These are phyloP conservation scores for Echinops telfairi DNA, from an alignment of 2,113 vertebrate genomes.

Conservation along the genomic window DNA sequence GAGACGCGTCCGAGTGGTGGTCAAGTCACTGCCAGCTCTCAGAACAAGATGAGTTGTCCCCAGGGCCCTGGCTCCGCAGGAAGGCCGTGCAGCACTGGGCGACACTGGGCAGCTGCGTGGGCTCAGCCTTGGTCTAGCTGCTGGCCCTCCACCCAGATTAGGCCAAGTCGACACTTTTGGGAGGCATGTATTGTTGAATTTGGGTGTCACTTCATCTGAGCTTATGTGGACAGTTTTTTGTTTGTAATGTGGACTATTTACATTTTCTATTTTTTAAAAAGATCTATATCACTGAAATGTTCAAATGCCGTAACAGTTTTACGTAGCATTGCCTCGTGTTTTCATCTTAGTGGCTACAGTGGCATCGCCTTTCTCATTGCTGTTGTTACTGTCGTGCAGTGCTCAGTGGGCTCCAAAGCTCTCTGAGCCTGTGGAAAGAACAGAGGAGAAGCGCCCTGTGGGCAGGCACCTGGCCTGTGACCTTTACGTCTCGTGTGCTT, in stretches of 20 bases:
- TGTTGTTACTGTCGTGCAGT: not conserved
- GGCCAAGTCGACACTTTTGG: not conserved
- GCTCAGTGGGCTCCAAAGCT: not conserved
- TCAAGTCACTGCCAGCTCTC: not conserved
- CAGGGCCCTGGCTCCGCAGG: not conserved
- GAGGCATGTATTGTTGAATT: not conserved
- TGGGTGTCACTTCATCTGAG: not conserved
- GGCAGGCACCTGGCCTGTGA: too few species aligned
- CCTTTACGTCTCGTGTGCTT: too few species aligned
- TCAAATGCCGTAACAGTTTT: too few species aligned
- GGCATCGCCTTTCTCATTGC: not conserved
- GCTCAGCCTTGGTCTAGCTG: not conserved
- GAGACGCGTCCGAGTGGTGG: not conserved
- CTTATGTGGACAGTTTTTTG: not conserved
- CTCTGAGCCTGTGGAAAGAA: too few species aligned
- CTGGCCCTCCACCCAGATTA: not conserved
- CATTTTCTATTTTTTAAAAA: not conserved
- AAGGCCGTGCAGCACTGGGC: too few species aligned
- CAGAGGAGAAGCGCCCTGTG: not conserved
- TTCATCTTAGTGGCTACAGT: not conserved
- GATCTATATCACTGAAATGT: not conserved
- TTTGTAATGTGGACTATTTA: not conserved
- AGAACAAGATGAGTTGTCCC: not conserved
- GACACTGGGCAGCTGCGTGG: rapidly evolving
- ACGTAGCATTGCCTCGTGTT: not conserved